Conservation (phyloP, 2,797 vertebrate genomes). For the Meda fulgida region DNA sequence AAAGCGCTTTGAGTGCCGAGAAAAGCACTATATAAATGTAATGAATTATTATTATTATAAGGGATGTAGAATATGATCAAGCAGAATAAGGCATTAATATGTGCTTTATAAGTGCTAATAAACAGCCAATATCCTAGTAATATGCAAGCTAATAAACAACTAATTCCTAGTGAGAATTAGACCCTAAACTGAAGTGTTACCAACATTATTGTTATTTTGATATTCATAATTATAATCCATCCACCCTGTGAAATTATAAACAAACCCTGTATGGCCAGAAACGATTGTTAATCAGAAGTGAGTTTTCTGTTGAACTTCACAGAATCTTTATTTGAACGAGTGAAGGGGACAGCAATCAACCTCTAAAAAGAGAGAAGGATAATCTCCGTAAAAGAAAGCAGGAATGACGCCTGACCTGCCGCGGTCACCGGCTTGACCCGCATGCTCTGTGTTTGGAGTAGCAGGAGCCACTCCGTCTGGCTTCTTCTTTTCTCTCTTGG, state of each 20-base stretch:
- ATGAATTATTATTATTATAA: too few species aligned
- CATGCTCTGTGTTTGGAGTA: conserved; percentile 83
- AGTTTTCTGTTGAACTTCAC: background rate
- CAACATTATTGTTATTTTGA: background rate
- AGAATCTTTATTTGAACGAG: background rate
- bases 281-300: background rate
- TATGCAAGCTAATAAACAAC: too few species aligned
- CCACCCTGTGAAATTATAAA: background rate
- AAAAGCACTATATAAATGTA: too few species aligned
- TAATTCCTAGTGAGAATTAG: background rate
- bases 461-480: conserved; percentile 91
- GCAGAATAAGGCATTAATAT: too few species aligned
- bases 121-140: too few species aligned
- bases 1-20: too few species aligned
- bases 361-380: background rate
- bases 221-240: background rate
- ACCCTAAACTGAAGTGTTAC: background rate
- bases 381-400: background rate
- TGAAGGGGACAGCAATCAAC: background rate
- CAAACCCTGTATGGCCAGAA: background rate
- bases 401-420: conserved; percentile 79
- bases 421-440: conserved; percentile 87
- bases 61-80: too few species aligned
- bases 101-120: too few species aligned
- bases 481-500: conserved; percentile 88